phyloP scores from a whole-genome alignment of 64 coral and sea anemone genomes.

The Orbicella faveolata region DNA sequence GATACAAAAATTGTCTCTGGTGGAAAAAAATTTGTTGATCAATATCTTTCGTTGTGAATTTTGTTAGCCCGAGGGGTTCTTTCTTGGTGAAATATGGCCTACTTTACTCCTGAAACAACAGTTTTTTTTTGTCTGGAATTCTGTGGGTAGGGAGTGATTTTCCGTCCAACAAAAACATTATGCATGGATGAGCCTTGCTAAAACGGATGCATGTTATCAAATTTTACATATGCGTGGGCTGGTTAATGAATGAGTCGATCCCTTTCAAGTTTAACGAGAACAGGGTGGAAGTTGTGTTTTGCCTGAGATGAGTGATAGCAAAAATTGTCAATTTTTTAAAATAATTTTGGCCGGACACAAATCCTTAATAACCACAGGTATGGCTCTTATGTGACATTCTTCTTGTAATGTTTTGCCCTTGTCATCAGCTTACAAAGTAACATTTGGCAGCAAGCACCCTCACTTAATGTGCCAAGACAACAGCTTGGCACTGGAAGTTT shows the following conservation, averaged over 20 bases:
- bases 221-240: not conserved
- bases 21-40: not conserved
- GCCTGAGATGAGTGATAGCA: too few species aligned
- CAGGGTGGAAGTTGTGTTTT: too few species aligned
- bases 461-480: constrained; percentile 90
- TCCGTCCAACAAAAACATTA: not conserved
- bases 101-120: not conserved
- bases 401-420: not conserved
- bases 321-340: too few species aligned
- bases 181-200: not conserved
- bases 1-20: not conserved
- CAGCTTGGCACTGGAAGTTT: constrained; percentile 92
- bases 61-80: not conserved
- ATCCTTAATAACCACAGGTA: not conserved
- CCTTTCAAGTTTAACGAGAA: not conserved
- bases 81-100: not conserved
- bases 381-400: not conserved
- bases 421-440: constrained; percentile 86
- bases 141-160: not conserved
- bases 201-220: not conserved
- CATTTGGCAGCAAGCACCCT: constrained; percentile 81
- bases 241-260: too few species aligned
- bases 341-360: too few species aligned
- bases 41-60: not conserved
- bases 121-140: not conserved